Base-by-base conservation (phyloP, 2,888 invertebrate species). In the Capitulum mitella region DNA sequence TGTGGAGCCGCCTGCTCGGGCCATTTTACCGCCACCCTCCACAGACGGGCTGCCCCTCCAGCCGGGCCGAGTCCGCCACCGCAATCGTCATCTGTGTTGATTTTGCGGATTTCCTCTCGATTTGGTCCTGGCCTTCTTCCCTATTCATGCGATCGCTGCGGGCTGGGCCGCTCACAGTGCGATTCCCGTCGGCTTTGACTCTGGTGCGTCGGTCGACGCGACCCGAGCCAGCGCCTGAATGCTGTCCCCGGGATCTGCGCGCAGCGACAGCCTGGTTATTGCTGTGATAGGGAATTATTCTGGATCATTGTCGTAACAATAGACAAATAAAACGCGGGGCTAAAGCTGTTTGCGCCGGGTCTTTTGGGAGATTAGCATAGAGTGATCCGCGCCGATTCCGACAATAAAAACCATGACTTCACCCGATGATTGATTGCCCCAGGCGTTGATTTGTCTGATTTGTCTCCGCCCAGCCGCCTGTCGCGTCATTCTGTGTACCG, bases 241-340 rank as follows among this genome's bases (percentile, higher is more conserved):
- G 5, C 3, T 5, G 22, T 0, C 0, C 70, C 14, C 12, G 16
- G 61, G 32, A 61, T 16, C 1, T 14, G 61, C 1, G 16, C 61
- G 32, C 32, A 16, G 61, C 37, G 5, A 26, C 37, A 8, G 70
- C 37, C 34, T 22, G 32, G 32, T 70, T 70, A 70, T 70, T 70
- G 70, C 70, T 70, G 70, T 70, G 70, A 37, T 70, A 70, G 32
- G 6, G 34, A 70, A 70, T 70, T 70, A 70, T 70, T 70, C 70
- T 19, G 32, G 70, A 70, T 70, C 70, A 70, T 70, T 70, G 70
- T 22, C 70, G 70, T 37, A 70, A 70, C 70, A 70, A 70, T 70
- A 70, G 70, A 19, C 29, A 70, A 70, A 70, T 70, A 70, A 34
- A 37, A 37, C 22, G 70, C 70, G 29, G 70, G 70, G 19, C 37